A percentile compares a stretch with the other conserved stretches of the same genome.
phyloP scores from a whole-genome alignment of 2,113 vertebrate species.

The Numenius arquata region DNA sequence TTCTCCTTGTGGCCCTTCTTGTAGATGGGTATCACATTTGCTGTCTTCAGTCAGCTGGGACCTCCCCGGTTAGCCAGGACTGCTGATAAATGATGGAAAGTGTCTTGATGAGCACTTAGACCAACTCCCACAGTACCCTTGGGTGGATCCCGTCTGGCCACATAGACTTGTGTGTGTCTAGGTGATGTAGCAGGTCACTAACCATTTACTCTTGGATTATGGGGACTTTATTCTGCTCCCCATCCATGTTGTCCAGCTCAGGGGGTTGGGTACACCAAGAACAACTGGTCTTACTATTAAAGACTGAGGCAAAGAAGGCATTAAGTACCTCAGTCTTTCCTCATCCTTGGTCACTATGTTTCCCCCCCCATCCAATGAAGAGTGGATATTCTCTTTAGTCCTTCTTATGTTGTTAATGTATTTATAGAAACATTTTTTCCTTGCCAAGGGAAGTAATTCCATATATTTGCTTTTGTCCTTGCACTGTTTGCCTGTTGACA shows the following conservation, averaged over 20 bases:
- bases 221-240: not conserved
- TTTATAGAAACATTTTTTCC: not conserved
- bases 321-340: not conserved
- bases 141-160: no score
- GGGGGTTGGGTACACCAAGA: not conserved
- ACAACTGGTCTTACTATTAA: not conserved
- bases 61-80: no score
- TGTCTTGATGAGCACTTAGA: no score
- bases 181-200: not conserved
- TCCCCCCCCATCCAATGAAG: not conserved
- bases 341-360: not conserved
- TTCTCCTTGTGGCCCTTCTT: no score
- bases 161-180: no score
- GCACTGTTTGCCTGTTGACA: not conserved
- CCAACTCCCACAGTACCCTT: no score
- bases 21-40: no score
- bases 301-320: not conserved
- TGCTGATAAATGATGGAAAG: no score
- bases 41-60: no score
- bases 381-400: not conserved
- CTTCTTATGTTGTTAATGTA: not conserved
- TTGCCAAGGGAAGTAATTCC: not conserved
- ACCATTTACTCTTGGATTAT: not conserved
- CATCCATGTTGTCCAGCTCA: not conserved
- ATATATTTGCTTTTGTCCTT: not conserved